These are phyloP conservation scores for Druceiella hillmani DNA, from an alignment of 2,888 invertebrate genomes.

Conservation along the genomic window DNA sequence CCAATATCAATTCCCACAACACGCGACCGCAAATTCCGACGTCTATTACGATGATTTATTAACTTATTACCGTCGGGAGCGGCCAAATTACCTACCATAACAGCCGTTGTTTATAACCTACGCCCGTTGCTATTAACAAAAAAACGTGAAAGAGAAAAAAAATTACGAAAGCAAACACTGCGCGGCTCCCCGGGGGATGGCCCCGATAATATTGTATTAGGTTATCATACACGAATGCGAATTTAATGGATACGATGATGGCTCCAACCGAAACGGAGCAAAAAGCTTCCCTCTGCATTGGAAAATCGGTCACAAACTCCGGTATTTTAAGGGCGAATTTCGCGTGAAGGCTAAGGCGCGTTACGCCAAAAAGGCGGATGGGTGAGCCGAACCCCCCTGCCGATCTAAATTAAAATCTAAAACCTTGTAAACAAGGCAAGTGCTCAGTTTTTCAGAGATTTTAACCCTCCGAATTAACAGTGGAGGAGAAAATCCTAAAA, in stretches of 20 bases:
- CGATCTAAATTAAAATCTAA: slow-evolving; percentile 58
- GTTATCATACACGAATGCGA: slow-evolving; percentile 55
- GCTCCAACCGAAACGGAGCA: slow-evolving; percentile 8
- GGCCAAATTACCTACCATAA: too few relatives aligned
- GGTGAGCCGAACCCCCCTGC: too few relatives aligned
- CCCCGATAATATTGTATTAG: slow-evolving; percentile 56
- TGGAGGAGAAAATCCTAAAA: too few relatives aligned
- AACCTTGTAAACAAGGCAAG: slow-evolving; percentile 58
- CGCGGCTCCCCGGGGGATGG: slow-evolving; percentile 34
- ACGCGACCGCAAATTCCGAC: too few relatives aligned
- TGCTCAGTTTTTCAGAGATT: slow-evolving; percentile 57
- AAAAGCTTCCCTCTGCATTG: slow-evolving; percentile 23
- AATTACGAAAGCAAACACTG: slow-evolving; percentile 44
- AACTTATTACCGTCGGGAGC: too few relatives aligned
- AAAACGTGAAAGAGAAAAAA: too few relatives aligned
- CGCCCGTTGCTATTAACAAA: too few relatives aligned
- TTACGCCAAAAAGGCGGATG: too few relatives aligned
- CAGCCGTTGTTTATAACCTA: too few relatives aligned
- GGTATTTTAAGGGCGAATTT: slow-evolving; percentile 30
- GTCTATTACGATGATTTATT: too few relatives aligned
- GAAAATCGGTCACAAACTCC: slow-evolving; percentile 26
- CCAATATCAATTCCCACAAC: too few relatives aligned
- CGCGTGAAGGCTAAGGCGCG: too few relatives aligned
- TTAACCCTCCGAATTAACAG: slow-evolving; percentile 52
- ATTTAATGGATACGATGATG: slow-evolving; percentile 45